These are phyloP conservation scores for Rhogogaster chlorosoma DNA, from an alignment of 2,888 invertebrate species.

Conservation along the genomic window DNA sequence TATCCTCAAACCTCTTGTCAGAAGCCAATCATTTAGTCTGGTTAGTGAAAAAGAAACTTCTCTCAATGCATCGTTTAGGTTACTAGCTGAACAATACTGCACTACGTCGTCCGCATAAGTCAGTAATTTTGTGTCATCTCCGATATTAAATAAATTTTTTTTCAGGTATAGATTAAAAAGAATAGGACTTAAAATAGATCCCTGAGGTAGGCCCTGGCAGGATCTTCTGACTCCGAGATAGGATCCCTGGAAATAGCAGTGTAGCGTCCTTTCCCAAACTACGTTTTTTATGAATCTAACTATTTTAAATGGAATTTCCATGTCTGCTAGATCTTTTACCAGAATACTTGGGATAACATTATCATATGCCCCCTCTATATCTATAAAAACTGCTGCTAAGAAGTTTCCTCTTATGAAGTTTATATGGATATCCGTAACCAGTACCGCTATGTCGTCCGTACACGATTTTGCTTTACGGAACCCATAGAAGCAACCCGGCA, in stretches of 20 bases:
- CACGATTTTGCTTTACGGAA: slow-evolving; percentile 54
- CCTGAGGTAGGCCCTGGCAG: slow-evolving; percentile 35
- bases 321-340: slow-evolving; percentile 8
- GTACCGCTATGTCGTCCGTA: slow-evolving; percentile 43
- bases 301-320: slow-evolving; percentile 8
- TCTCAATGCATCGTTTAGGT: neutral
- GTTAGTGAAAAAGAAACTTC: neutral
- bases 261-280: neutral
- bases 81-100: neutral
- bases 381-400: slow-evolving; percentile 47
- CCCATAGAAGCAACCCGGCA: slow-evolving; percentile 31
- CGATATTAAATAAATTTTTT: neutral
- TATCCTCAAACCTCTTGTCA: neutral
- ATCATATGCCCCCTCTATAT: slow-evolving; percentile 55
- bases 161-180: slow-evolving; percentile 30
- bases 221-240: neutral
- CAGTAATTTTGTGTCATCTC: neutral
- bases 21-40: neutral
- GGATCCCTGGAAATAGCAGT: neutral
- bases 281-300: neutral
- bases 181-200: neutral
- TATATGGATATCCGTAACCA: slow-evolving; percentile 51
- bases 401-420: slow-evolving; percentile 30
- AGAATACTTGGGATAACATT: slow-evolving; percentile 40
- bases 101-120: slow-evolving; percentile 15